phyloP scores from a whole-genome alignment of 2,113 vertebrate species.

The Empidonax alnorum region DNA sequence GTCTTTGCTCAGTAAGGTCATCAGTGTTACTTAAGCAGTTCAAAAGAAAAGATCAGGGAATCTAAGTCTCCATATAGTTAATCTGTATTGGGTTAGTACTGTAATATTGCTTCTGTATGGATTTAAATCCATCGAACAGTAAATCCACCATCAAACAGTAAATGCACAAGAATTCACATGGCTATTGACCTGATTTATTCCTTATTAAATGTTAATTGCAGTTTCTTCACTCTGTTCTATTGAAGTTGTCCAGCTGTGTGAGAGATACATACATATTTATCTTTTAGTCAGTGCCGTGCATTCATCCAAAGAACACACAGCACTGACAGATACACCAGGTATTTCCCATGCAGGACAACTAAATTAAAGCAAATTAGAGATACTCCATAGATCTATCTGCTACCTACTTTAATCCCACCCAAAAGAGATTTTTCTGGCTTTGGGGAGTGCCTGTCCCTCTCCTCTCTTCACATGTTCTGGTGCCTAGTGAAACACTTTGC shows the following conservation, averaged over 20 bases:
- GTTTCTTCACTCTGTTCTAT: neutral
- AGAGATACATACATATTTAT: neutral
- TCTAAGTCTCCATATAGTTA: neutral
- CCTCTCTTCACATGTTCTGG: neutral
- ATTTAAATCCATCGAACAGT: neutral
- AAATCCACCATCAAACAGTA: neutral
- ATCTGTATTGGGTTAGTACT: neutral
- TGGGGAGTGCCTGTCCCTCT: neutral
- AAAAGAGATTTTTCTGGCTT: neutral
- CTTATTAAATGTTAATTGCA: conserved; percentile 24
- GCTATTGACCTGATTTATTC: conserved; percentile 25
- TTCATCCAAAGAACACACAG: neutral
- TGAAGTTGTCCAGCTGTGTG: neutral
- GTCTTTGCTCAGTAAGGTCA: neutral
- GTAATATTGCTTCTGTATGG: neutral
- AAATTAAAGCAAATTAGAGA: neutral
- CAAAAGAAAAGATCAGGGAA: neutral
- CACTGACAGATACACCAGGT: rapidly evolving
- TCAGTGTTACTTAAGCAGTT: neutral
- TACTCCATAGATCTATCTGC: neutral
- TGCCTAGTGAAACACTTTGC: neutral
- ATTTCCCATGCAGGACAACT: neutral
- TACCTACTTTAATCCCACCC: neutral
- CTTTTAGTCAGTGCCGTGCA: neutral
- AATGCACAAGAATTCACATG: neutral